Evolutionary conservation across 2,888 invertebrate species (phyloP).

Genomic region (Mantis religiosa): DNA sequence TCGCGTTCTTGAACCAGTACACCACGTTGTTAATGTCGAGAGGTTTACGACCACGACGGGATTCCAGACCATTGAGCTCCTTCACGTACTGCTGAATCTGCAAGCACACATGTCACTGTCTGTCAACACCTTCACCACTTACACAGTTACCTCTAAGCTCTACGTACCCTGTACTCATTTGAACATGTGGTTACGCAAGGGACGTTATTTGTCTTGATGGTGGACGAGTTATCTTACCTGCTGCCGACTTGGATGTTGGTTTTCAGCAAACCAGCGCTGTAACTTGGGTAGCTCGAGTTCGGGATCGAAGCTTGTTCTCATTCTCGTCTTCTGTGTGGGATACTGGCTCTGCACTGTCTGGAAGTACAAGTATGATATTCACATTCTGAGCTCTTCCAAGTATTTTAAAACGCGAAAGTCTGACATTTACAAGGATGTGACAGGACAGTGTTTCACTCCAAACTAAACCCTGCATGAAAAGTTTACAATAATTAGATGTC

Average conservation of each 20-base stretch:
- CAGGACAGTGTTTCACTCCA: too few relatives aligned
- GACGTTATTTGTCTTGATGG: too few relatives aligned
- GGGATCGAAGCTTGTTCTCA: slow-evolving; percentile 96
- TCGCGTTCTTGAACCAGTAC: slow-evolving; percentile 96
- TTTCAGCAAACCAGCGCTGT: slow-evolving; percentile 95
- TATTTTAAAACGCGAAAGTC: too few relatives aligned
- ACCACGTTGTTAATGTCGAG: slow-evolving; percentile 94
- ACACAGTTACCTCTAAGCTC: too few relatives aligned
- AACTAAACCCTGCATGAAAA: too few relatives aligned
- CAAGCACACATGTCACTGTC: neutral
- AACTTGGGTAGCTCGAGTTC: slow-evolving; percentile 93
- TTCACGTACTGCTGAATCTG: slow-evolving; percentile 89
- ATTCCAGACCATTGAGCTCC: slow-evolving; percentile 88
- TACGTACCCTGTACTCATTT: too few relatives aligned
- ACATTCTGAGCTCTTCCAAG: too few relatives aligned
- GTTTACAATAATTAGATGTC: too few relatives aligned
- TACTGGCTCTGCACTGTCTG: slow-evolving; percentile 73
- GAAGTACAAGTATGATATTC: slow-evolving; percentile 38
- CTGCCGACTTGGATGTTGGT: slow-evolving; percentile 94
- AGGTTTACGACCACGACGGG: slow-evolving; percentile 87
- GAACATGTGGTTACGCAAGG: too few relatives aligned
- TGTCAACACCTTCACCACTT: too few relatives aligned
- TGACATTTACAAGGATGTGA: too few relatives aligned
- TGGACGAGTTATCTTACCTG: too few relatives aligned
- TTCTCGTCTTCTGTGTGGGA: slow-evolving; percentile 83